Conservation (phyloP, 2,113 vertebrate species). For the Australoheros scitulus region DNA sequence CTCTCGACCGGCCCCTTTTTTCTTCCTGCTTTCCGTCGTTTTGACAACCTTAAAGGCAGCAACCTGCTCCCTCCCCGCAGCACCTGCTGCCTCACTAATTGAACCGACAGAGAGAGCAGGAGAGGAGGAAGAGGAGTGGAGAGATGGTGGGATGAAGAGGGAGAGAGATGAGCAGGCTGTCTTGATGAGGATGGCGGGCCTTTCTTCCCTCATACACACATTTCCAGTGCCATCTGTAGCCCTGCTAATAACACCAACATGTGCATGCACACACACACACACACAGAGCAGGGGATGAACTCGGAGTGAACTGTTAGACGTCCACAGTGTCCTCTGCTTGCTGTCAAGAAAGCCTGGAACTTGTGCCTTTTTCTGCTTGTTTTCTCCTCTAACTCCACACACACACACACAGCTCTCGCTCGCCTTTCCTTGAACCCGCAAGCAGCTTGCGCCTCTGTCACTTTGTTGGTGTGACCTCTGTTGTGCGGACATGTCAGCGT, state of each 20-base stretch:
- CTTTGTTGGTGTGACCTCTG: constrained; percentile 53
- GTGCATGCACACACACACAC: no score
- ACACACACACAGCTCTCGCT: constrained; percentile 2
- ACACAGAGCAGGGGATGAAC: constrained; percentile 46
- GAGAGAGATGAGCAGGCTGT: constrained; percentile 57
- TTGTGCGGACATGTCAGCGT: constrained; percentile 28
- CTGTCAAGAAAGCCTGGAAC: constrained; percentile 55
- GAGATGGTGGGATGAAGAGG: constrained; percentile 28
- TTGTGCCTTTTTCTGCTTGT: constrained; percentile 54
- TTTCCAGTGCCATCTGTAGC: constrained; percentile 64
- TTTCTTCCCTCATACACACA: constrained; percentile 46
- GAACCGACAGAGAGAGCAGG: constrained; percentile 49
- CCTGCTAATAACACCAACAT: constrained; percentile 32
- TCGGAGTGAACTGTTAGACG: constrained; percentile 54
- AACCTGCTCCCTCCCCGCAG: constrained; percentile 49
- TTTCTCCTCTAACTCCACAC: constrained; percentile 45
- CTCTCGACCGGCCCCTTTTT: not conserved
- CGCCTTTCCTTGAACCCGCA: constrained; percentile 60
- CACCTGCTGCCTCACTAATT: constrained; percentile 73
- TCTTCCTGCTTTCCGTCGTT: constrained; percentile 28
- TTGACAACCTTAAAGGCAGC: constrained; percentile 68
- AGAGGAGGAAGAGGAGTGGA: constrained; percentile 23
- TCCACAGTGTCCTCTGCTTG: constrained; percentile 53
- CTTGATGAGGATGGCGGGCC: constrained; percentile 54
- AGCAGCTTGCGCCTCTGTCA: constrained; percentile 51